Conservation (phyloP, 2,113 vertebrate species). For the Cettia cetti region DNA sequence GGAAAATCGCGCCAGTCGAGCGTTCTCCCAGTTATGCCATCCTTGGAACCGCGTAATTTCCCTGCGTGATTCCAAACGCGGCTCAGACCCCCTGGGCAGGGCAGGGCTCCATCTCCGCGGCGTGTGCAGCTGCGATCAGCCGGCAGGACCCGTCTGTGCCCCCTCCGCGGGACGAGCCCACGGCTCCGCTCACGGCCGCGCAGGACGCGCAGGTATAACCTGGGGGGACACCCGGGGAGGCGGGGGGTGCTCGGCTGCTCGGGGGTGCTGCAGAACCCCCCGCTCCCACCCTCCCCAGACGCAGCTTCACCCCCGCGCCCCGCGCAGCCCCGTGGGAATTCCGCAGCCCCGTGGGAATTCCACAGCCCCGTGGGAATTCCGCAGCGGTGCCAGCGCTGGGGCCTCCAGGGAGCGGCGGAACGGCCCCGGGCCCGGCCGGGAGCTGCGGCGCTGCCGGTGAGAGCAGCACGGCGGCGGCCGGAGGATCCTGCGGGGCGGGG, state of each 20-base stretch:
- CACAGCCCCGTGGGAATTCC: no score
- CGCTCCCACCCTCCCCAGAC: accelerated
- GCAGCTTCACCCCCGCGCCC: neutral
- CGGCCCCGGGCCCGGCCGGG: no score
- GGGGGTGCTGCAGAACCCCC: accelerated
- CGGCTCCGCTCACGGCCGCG: neutral
- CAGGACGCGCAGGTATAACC: neutral
- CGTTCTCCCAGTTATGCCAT: neutral
- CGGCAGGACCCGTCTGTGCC: accelerated
- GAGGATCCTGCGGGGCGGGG: no score
- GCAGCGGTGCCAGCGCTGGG: no score
- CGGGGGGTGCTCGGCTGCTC: neutral
- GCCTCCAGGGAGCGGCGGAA: no score
- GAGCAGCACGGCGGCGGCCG: no score
- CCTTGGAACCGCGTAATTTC: neutral
- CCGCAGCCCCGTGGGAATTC: no score
- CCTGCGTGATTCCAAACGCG: neutral
- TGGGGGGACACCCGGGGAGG: no score
- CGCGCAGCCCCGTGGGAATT: neutral
- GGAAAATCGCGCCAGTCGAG: neutral
- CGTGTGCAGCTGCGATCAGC: accelerated
- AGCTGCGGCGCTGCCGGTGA: no score
- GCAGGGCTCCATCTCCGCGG: neutral
- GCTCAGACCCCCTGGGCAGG: accelerated
- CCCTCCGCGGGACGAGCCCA: accelerated